Conservation (phyloP, 2,888 invertebrate species). For the Byasa hedistus region DNA sequence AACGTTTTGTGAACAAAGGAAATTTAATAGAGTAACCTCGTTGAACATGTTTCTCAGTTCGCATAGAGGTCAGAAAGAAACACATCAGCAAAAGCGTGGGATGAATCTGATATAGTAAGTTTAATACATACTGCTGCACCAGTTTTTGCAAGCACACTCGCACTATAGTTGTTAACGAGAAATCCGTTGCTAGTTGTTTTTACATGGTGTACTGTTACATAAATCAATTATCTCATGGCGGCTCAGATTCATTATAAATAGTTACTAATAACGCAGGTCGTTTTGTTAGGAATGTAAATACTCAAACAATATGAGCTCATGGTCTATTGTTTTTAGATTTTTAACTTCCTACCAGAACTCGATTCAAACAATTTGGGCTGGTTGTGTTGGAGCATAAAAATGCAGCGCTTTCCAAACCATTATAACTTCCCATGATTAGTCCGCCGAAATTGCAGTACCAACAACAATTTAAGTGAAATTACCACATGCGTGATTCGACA, state of each 20-base stretch:
- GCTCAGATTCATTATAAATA: constrained; percentile 33
- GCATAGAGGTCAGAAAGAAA: constrained; percentile 52
- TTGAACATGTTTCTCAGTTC: constrained; percentile 38
- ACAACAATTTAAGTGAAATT: constrained; percentile 49
- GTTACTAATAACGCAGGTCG: constrained; percentile 27
- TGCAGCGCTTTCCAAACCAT: constrained; percentile 29
- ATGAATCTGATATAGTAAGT: constrained; percentile 49
- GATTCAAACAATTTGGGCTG: constrained; percentile 4
- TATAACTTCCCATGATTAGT: constrained; percentile 40
- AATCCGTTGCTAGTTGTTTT: constrained; percentile 44
- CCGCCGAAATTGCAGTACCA: constrained; percentile 33
- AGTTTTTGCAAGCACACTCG: constrained; percentile 43
- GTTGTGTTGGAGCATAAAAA: not conserved
- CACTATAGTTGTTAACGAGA: constrained; percentile 40
- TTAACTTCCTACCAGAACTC: constrained; percentile 7
- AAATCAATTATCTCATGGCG: constrained; percentile 28
- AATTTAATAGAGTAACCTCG: constrained; percentile 10
- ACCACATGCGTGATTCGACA: constrained; percentile 45
- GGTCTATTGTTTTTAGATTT: constrained; percentile 9
- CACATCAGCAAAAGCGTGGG: constrained; percentile 61
- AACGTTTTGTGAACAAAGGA: not conserved
- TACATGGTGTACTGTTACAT: constrained; percentile 40
- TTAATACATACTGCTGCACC: constrained; percentile 42
- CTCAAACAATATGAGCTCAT: constrained; percentile 10
- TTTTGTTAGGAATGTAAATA: constrained; percentile 14